Base-by-base conservation (phyloP, 2,113 vertebrate species). In the Dasyurus viverrinus region DNA sequence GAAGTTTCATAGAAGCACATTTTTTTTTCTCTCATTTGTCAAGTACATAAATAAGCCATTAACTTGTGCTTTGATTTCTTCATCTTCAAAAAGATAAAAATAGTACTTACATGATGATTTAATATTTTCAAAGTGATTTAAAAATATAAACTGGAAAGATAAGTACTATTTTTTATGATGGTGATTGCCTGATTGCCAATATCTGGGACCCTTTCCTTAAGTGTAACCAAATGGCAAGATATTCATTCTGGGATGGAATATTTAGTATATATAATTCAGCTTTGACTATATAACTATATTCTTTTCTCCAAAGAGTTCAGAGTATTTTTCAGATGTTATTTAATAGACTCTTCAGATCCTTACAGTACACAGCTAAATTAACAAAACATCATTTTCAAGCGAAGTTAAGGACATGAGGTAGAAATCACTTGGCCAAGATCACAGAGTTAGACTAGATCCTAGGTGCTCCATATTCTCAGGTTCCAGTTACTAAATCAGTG, bases 1-100 rank as follows among this genome's bases (percentile, higher is more conserved):
- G 1, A 52, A 46, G 55, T n/a, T 50, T 94, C 95, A 96, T 23
- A 95, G 46, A 93, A 96, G n/a, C 89, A 93, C 91, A 54, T 92
- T n/a, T 7, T 76, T 47, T 89, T n/a, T 53, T 54, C 53, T 54
- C n/a, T 95, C 16, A 50, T 92, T 91, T 95, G 90, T 50, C 95
- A 96, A 95, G 46, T 23, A 93, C 50, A 92, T 53, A 47, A 76
- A 90, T 7, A 93, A 76, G 30, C 57, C 42, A 57, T 55, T 84
- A 97, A 95, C 50, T 93, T 92, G 93, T 93, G 48, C 9, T 52
- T 94, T 52, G 50, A 76, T 76, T 76, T n/a, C 30, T 76, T 19
- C 30, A 76, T n/a, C 16, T n/a, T n/a, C 7, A 76, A 76, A n/a
- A 16, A 7, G 16, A 16, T 76, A 76, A n/a, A 76, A 76, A 76